A percentile compares a stretch with the other conserved stretches of the same genome.
phyloP scores from a whole-genome alignment of 2,888 invertebrate species.

The Apocheima hispidaria region DNA sequence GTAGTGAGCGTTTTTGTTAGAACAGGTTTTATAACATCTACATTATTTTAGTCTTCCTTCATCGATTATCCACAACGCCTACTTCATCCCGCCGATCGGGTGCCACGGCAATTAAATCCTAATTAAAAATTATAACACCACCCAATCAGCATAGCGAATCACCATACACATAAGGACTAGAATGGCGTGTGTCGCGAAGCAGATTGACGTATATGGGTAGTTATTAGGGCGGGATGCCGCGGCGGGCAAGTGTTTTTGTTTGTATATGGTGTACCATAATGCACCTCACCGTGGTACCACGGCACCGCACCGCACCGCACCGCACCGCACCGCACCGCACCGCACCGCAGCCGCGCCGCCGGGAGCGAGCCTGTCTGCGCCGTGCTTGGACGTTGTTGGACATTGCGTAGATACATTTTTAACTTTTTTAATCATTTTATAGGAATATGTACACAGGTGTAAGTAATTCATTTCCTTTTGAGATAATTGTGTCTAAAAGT shows the following conservation, averaged over 20 bases:
- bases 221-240: slow-evolving; percentile 75
- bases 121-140: slow-evolving; percentile 66
- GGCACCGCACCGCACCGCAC: too few species aligned
- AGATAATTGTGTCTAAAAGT: too few species aligned
- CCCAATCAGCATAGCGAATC: slow-evolving; percentile 61
- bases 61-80: slow-evolving; percentile 22
- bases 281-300: slow-evolving; percentile 47
- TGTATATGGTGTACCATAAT: slow-evolving; percentile 60
- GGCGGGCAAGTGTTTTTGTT: slow-evolving; percentile 33
- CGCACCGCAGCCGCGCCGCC: too few species aligned
- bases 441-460: too few species aligned
- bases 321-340: too few species aligned
- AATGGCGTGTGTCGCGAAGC: slow-evolving; percentile 65
- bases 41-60: neutral
- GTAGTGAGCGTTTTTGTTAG: neutral
- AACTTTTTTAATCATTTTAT: too few species aligned
- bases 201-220: slow-evolving; percentile 71
- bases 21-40: neutral
- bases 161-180: slow-evolving; percentile 51
- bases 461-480: too few species aligned
- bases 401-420: neutral
- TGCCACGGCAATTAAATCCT: slow-evolving; percentile 58
- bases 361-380: too few species aligned
- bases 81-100: slow-evolving; percentile 48
- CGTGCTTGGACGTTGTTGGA: neutral